Evolutionary conservation across 2,888 invertebrate genomes (phyloP).

Genomic region (Phrixothrix hirtus): DNA sequence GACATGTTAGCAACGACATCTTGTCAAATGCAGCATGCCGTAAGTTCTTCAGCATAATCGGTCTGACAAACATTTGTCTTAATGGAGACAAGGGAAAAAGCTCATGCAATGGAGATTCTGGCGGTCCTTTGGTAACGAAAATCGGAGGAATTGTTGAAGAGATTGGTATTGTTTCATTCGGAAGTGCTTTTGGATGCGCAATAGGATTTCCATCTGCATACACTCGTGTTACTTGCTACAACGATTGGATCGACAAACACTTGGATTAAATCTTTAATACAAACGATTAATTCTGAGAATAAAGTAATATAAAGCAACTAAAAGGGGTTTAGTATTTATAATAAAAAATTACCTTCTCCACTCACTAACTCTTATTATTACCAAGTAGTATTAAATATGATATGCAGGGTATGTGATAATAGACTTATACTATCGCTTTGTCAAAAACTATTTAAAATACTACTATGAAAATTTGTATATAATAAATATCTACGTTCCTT

Average conservation of each 20-base stretch:
- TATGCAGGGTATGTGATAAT: no score
- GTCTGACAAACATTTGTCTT: constrained; percentile 57
- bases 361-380: no score
- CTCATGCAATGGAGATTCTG: constrained; percentile 59
- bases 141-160: constrained; percentile 23
- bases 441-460: no score
- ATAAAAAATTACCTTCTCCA: no score
- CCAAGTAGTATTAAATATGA: no score
- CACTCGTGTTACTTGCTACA: constrained; percentile 49
- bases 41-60: constrained; percentile 48
- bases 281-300: no score
- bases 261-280: background rate
- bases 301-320: no score
- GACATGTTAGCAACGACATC: constrained; percentile 53
- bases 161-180: constrained; percentile 48
- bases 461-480: no score
- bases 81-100: constrained; percentile 53
- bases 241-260: constrained; percentile 46
- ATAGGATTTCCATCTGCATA: constrained; percentile 53
- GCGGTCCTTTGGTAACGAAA: constrained; percentile 40
- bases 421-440: no score
- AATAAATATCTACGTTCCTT: no score
- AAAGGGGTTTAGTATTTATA: no score
- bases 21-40: constrained; percentile 57
- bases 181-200: constrained; percentile 50